phyloP scores from a whole-genome alignment of 2,888 invertebrate genomes.

The Nymphalis urticae region DNA sequence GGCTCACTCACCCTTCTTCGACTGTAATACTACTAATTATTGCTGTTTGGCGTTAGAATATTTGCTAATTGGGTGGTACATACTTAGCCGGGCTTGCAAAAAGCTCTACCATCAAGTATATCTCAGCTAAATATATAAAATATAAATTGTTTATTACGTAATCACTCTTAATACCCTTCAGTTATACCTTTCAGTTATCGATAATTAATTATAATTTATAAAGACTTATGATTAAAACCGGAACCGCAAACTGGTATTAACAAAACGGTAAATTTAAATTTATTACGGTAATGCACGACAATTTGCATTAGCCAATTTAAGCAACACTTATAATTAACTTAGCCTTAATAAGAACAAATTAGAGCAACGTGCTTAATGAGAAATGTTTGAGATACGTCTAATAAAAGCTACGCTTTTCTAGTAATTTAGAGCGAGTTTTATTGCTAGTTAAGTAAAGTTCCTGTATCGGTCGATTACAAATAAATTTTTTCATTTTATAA shows the following conservation, averaged over 20 bases:
- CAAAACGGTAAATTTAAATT: conserved; percentile 8
- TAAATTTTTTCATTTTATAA: too few relatives aligned
- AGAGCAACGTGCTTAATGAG: neutral
- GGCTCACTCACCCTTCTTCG: too few relatives aligned
- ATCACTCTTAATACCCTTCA: too few relatives aligned
- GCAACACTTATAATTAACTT: conserved; percentile 4
- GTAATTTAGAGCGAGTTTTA: neutral
- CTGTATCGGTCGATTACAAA: neutral
- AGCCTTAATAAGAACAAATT: neutral
- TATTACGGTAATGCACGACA: neutral
- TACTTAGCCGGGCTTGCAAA: too few relatives aligned
- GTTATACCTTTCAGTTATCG: too few relatives aligned
- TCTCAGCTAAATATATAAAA: too few relatives aligned
- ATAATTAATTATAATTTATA: too few relatives aligned
- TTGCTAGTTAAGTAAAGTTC: neutral
- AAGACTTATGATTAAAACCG: neutral
- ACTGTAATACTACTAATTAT: too few relatives aligned
- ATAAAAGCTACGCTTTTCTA: neutral
- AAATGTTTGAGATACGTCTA: neutral
- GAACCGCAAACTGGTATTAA: neutral
- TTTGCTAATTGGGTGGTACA: too few relatives aligned
- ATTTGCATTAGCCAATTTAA: neutral
- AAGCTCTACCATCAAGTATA: too few relatives aligned
- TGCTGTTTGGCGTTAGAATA: too few relatives aligned
- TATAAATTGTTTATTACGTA: too few relatives aligned